Evolutionary conservation across 37 sponge, comb jelly and placozoan species (phyloP), one percentile per base, ranked within the genome.

Genomic region (Sycon ciliatum): DNA sequence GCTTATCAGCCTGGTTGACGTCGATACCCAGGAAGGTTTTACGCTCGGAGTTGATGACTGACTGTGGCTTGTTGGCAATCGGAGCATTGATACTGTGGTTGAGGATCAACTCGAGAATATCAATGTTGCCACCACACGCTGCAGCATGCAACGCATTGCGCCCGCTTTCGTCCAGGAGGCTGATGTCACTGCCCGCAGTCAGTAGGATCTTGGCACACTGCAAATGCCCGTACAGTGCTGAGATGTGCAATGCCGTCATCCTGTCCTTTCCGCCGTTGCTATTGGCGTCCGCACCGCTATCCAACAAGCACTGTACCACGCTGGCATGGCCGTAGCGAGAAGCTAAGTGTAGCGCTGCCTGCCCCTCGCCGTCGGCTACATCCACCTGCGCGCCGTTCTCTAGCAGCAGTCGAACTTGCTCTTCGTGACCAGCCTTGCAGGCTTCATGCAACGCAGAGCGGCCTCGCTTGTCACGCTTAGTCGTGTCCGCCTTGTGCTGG

Each of bases 71-170:
- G n/a, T n/a, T n/a, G n/a, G n/a, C n/a, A n/a, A n/a, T n/a, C n/a
- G n/a, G n/a, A n/a, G n/a, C n/a, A n/a, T n/a, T n/a, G n/a, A n/a
- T n/a, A n/a, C n/a, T n/a, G n/a, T n/a, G n/a, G n/a, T n/a, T n/a
- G n/a, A n/a, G n/a, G n/a, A n/a, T n/a, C n/a, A n/a, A n/a, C n/a
- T n/a, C n/a, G n/a, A n/a, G n/a, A n/a, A n/a, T n/a, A n/a, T n/a
- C n/a, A n/a, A n/a, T n/a, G n/a, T n/a, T 86, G 81, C 92, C 87
- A 70, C 92, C 87, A 79, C 92, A 90, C 31, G 92, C 92, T 54
- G 92, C 92, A 53, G 92, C 92, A 83, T 90, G 92, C 4, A 90
- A 76, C 55, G 77, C 75, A 33, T 84, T 87, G 27, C 84, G 32
- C 34, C 63, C 32, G 3, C 83, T 84, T 71, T 76, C 35, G 34